These are phyloP conservation scores for Cyaniris semiargus DNA, from an alignment of 2,888 invertebrate genomes.

Conservation along the genomic window DNA sequence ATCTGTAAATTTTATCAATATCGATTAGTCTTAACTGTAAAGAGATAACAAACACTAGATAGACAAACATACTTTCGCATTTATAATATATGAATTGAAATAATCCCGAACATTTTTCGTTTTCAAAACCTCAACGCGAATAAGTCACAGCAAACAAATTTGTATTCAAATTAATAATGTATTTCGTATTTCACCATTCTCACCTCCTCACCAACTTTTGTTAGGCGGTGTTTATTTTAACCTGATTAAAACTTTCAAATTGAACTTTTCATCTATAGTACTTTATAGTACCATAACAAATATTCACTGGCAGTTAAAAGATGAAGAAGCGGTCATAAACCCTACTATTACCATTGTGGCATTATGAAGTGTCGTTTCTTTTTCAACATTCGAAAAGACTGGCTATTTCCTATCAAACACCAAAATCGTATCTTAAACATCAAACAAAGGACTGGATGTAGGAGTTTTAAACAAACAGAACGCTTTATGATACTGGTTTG, in stretches of 20 bases:
- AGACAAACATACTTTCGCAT: neutral
- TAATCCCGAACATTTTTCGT: neutral
- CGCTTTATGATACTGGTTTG: too few species aligned
- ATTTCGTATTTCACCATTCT: neutral
- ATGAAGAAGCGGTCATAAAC: too few species aligned
- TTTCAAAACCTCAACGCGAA: neutral
- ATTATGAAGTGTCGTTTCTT: too few species aligned
- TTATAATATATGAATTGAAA: neutral
- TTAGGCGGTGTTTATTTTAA: neutral
- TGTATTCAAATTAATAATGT: neutral
- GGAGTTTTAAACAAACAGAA: too few species aligned
- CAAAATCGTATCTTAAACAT: neutral
- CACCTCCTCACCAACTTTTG: constrained; percentile 1
- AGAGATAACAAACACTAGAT: too few species aligned
- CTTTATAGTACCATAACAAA: neutral
- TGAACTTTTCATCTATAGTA: neutral
- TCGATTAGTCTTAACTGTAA: too few species aligned
- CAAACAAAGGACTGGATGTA: too few species aligned
- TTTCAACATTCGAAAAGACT: too few species aligned
- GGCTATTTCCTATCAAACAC: neutral
- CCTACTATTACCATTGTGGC: too few species aligned
- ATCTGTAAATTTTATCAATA: too few species aligned
- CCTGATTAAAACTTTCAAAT: neutral
- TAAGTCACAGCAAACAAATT: constrained; percentile 8
- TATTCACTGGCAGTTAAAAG: too few species aligned